These are phyloP conservation scores for Heliconius himera DNA, from an alignment of 1,140 invertebrate species.

Conservation along the genomic window DNA sequence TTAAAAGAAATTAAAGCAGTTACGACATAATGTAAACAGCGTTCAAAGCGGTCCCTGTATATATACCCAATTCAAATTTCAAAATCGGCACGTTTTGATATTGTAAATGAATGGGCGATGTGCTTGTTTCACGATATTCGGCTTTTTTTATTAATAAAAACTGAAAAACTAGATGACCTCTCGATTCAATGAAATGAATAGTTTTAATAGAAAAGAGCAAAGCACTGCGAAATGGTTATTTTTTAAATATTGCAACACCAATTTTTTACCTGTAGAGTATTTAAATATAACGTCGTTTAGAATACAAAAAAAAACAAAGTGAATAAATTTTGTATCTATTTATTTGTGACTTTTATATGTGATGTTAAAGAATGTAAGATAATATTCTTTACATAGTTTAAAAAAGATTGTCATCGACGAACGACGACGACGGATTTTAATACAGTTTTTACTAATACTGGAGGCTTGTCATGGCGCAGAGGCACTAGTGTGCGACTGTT, in stretches of 20 bases:
- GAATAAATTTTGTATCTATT: too few relatives aligned
- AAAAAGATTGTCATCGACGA: too few relatives aligned
- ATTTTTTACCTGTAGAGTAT: background rate
- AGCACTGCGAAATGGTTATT: slow-evolving; percentile 1
- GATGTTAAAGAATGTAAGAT: too few relatives aligned
- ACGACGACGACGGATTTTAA: too few relatives aligned
- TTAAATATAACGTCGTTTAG: background rate
- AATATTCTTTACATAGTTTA: too few relatives aligned
- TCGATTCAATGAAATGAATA: slow-evolving; percentile 3
- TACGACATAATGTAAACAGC: slow-evolving; percentile 9
- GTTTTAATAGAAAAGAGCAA: slow-evolving; percentile 14
- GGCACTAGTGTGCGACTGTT: too few relatives aligned
- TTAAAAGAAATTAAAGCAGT: too few relatives aligned
- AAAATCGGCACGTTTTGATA: slow-evolving; percentile 54
- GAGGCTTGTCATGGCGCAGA: too few relatives aligned
- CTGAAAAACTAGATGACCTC: slow-evolving; percentile 2
- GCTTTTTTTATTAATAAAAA: slow-evolving; percentile 23
- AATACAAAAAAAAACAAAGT: too few relatives aligned
- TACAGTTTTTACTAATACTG: too few relatives aligned
- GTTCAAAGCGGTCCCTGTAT: slow-evolving; percentile 50
- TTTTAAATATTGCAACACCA: slow-evolving; percentile 3
- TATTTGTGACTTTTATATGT: too few relatives aligned
- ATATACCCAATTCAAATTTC: slow-evolving; percentile 63
- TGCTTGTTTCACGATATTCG: slow-evolving; percentile 49
- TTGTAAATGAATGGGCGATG: slow-evolving; percentile 57